Evolutionary conservation across 2,888 invertebrate species (phyloP).

Genomic region (Yponomeuta plumbellus): DNA sequence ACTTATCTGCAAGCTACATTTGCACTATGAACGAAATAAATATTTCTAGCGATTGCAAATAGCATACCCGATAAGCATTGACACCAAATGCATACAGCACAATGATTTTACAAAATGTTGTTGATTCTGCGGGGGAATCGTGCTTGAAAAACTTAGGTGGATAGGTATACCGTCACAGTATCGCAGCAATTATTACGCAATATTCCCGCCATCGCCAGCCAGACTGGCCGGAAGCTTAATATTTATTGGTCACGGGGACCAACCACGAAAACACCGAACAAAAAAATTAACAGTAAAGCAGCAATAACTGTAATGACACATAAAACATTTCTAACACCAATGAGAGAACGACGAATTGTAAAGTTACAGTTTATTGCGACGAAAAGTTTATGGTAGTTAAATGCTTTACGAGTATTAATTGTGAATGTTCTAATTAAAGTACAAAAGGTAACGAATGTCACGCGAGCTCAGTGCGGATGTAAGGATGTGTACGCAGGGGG

Average conservation of each 20-base stretch:
- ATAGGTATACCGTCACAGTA: slow-evolving; percentile 27
- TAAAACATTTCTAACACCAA: slow-evolving; percentile 59
- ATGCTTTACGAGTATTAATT: slow-evolving; percentile 61
- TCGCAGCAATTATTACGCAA: slow-evolving; percentile 24
- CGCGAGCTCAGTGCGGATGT: slow-evolving; percentile 15
- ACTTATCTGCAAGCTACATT: too few species aligned
- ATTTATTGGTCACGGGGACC: slow-evolving; percentile 27
- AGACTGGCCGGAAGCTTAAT: slow-evolving; percentile 27
- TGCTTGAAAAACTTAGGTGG: too few species aligned
- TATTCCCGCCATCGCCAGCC: slow-evolving; percentile 21
- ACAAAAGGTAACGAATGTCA: slow-evolving; percentile 20
- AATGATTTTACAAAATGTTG: background rate
- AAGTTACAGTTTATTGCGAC: slow-evolving; percentile 41
- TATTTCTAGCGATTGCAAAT: too few species aligned
- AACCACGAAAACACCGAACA: slow-evolving; percentile 20
- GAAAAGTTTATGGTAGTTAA: slow-evolving; percentile 34
- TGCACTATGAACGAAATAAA: too few species aligned
- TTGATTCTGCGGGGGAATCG: too few species aligned
- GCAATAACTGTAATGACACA: slow-evolving; percentile 50
- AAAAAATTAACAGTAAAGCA: slow-evolving; percentile 1
- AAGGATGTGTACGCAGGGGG: background rate
- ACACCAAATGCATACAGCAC: too few species aligned
- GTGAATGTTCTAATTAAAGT: slow-evolving; percentile 34
- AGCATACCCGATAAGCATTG: too few species aligned
- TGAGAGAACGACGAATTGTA: slow-evolving; percentile 61